Base-by-base conservation (phyloP, 1,140 invertebrate species). In the Grapholita molesta region DNA sequence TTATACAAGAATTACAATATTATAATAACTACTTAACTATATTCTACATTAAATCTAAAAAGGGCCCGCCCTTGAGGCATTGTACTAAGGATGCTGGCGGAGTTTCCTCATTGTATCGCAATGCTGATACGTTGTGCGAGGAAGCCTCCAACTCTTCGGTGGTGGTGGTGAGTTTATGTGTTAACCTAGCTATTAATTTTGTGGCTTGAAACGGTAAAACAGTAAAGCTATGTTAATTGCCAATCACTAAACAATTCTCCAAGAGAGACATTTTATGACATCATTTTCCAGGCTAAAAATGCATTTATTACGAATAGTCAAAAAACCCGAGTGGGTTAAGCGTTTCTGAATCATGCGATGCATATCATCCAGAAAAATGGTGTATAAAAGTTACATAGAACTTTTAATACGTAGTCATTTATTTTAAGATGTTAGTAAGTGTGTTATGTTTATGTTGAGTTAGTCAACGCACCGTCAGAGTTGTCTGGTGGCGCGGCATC, bases 341-440 rank as follows among this genome's bases (percentile, higher is more conserved):
- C 57, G 74, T 75, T 70, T 32, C 32, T 82, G 80, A 82, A 23
- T 79, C 78, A 80, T 2, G 23, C 64, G n/a, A 30, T 66, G 68
- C 68, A 66, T 72, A 25, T 55, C 53, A 57, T 25, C 28, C 28
- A n/a, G 5, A 61, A 61, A 61, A 61, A 61, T 30, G 25, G 28
- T 25, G 55, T 61, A 6, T 23, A 28, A 28, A 25, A 11, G 21
- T 15, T 32, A 30, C 55, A 28, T 5, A 61, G 42, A 61, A 28
- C 7, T 61, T 61, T n/a, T 12, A 18, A n/a, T 61, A 28, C 25
- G 55, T 28, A 28, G 24, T 21, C 55, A 30, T 32, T 15, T 61
- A 61, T 61, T 61, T 61, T 61, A 5, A 61, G 25, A 15, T 2
- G 25, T 61, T 61, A 61, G 55, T 61, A 28, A 61, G 25, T 61